A percentile compares a stretch with the other conserved stretches of the same genome.
Conservation (phyloP, 1,140 invertebrate species). For the Eufriesea mexicana region DNA sequence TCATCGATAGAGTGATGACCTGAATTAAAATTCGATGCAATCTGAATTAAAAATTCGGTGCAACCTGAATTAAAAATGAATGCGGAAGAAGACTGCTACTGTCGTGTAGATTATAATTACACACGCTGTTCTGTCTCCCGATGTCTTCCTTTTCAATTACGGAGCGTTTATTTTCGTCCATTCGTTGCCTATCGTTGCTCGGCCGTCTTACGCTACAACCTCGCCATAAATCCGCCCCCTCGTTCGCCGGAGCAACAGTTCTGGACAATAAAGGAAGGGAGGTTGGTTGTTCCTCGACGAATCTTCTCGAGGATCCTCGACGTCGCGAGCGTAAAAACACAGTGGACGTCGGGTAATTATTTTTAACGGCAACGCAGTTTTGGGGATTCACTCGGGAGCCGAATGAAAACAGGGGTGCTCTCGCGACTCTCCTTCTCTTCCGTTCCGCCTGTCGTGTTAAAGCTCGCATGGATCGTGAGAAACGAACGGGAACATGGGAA, state of each 20-base stretch:
- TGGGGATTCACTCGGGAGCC: neutral
- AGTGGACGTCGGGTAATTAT: slow-evolving; percentile 22
- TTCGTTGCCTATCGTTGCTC: neutral
- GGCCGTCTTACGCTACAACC: slow-evolving; percentile 22
- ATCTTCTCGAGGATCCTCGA: neutral
- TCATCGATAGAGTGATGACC: neutral
- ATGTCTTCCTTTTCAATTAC: neutral
- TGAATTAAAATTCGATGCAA: too few species aligned
- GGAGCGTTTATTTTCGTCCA: neutral
- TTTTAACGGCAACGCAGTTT: slow-evolving; percentile 35
- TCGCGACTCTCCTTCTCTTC: neutral
- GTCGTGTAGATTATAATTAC: neutral
- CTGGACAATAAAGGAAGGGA: slow-evolving; percentile 30
- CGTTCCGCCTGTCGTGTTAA: neutral
- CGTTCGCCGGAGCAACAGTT: slow-evolving; percentile 6
- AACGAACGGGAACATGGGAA: neutral
- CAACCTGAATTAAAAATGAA: too few species aligned
- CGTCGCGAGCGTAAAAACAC: slow-evolving; percentile 26
- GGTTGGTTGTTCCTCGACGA: neutral
- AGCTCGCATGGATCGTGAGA: neutral
- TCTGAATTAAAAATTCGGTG: too few species aligned
- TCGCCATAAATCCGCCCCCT: slow-evolving; percentile 38
- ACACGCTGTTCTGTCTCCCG: neutral
- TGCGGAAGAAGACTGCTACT: too few species aligned
- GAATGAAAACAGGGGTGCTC: too few species aligned